A percentile compares a stretch with the other conserved stretches of the same genome.
Conservation (phyloP, 2,888 invertebrate genomes). For the Ryuthela nishihirai region DNA sequence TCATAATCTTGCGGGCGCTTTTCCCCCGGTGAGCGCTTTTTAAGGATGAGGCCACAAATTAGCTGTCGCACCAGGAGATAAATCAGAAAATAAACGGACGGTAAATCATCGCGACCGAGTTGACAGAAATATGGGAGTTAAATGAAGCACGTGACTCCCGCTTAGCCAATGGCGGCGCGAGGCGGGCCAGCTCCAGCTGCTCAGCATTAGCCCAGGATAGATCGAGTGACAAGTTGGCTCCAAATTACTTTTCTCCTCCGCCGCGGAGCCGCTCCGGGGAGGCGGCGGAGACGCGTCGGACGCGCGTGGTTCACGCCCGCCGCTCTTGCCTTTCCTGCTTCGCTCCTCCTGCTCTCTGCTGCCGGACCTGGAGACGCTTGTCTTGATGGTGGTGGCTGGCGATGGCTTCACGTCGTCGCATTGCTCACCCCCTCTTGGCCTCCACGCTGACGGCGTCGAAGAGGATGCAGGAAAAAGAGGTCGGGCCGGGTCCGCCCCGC, state of each 20-base stretch:
- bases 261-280: no score
- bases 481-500: no score
- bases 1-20: slow-evolving; percentile 35
- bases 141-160: slow-evolving; percentile 37
- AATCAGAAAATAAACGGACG: slow-evolving; percentile 41
- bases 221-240: slow-evolving; percentile 32
- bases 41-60: slow-evolving; percentile 22
- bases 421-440: no score
- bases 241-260: slow-evolving; percentile 6
- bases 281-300: no score
- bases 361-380: no score
- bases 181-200: slow-evolving; percentile 14
- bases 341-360: no score
- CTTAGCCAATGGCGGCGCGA: slow-evolving; percentile 29
- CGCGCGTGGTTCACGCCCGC: no score
- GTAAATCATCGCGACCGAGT: slow-evolving; percentile 38
- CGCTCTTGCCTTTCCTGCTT: no score
- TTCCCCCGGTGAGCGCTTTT: neutral
- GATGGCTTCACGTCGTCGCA: no score
- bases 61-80: slow-evolving; percentile 39
- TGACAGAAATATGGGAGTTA: slow-evolving; percentile 41
- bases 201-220: slow-evolving; percentile 10
- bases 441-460: no score
- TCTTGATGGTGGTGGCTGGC: no score
- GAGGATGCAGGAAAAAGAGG: no score